Evolutionary conservation across 2,797 vertebrate species (phyloP).

Genomic region (Sebastes kiyomatsui): DNA sequence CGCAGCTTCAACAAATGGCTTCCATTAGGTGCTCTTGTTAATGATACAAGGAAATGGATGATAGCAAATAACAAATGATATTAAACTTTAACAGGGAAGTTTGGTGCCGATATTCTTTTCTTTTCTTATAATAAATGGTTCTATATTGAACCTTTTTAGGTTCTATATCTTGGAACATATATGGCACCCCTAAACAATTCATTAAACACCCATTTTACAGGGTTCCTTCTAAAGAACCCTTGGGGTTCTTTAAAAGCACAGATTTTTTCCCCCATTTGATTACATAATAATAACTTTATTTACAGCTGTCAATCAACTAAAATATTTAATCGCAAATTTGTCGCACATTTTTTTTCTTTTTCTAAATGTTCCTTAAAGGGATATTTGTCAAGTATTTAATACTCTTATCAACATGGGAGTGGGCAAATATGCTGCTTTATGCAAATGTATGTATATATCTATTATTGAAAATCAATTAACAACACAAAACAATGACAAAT

Average conservation of each 20-base stretch:
- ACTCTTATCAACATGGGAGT: too few species aligned
- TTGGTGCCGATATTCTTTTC: neutral
- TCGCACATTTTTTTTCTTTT: too few species aligned
- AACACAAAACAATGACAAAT: too few species aligned
- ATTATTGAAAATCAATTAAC: too few species aligned
- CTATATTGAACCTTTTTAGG: neutral
- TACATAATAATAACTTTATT: neutral
- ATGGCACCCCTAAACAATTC: neutral
- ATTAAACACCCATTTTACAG: neutral
- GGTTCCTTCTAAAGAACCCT: neutral
- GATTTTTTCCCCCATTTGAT: neutral
- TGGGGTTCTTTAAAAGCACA: neutral
- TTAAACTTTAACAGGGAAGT: neutral
- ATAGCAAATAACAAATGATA: conserved; percentile 23
- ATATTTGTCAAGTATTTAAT: too few species aligned
- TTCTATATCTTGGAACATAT: neutral
- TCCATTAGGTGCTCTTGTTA: conserved; percentile 57
- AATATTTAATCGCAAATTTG: too few species aligned
- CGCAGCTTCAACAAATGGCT: conserved; percentile 58
- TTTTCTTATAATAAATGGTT: neutral
- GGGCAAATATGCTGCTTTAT: too few species aligned
- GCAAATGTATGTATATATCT: too few species aligned
- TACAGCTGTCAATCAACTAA: too few species aligned
- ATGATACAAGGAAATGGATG: conserved; percentile 49
- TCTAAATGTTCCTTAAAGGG: too few species aligned